Conservation (phyloP, 1,140 invertebrate genomes). For the Rhopalosiphum padi region DNA sequence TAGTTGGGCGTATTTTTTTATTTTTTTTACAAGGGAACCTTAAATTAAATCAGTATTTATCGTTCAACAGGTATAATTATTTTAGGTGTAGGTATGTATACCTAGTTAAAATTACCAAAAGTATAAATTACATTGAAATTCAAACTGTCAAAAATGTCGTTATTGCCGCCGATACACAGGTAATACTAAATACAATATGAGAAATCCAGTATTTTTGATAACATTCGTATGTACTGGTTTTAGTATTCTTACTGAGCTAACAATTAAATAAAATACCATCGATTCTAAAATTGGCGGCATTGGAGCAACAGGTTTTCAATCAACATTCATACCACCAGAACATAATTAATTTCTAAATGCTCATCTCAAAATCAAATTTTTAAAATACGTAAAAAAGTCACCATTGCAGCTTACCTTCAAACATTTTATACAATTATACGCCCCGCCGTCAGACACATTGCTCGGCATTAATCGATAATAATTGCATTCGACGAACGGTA, state of each 20-base stretch:
- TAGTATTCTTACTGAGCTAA: not conserved
- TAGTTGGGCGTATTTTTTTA: not conserved
- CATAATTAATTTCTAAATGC: not conserved
- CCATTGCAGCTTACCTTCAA: not conserved
- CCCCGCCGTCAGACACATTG: not conserved
- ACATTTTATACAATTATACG: not conserved
- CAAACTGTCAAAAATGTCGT: not conserved
- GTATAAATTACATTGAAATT: not conserved
- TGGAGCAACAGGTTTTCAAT: not conserved
- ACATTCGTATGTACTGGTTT: not conserved
- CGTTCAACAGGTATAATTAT: not conserved
- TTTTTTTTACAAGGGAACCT: not conserved
- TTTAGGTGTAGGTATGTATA: not conserved
- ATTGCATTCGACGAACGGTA: not conserved
- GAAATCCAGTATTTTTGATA: not conserved
- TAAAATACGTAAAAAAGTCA: not conserved
- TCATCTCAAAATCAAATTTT: not conserved
- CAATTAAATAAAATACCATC: not conserved
- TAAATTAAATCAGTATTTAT: not conserved
- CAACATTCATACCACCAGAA: not conserved
- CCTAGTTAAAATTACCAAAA: not conserved
- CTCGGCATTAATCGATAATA: not conserved
- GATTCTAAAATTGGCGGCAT: not conserved
- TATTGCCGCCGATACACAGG: not conserved
- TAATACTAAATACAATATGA: not conserved